These are phyloP conservation scores for Polydrusus cervinus DNA, from an alignment of 2,888 invertebrate genomes.

Conservation along the genomic window DNA sequence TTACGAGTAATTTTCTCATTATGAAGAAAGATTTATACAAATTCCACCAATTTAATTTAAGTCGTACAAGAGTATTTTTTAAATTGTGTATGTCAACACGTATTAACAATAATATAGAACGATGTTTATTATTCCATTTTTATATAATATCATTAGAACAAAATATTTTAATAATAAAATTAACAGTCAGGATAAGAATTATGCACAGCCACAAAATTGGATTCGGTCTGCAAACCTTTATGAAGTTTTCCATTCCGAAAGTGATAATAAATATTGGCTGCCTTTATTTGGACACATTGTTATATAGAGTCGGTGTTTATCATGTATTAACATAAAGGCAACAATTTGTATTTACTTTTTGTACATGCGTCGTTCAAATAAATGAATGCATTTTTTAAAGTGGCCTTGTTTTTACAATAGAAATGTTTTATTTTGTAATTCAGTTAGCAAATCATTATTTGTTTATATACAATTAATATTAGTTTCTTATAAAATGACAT, in stretches of 20 bases:
- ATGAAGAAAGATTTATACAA: not conserved
- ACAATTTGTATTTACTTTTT: not conserved
- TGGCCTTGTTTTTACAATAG: not conserved
- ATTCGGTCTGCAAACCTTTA: no score
- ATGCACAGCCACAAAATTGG: no score
- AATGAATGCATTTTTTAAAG: not conserved
- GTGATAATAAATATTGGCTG: not conserved
- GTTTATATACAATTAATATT: not conserved
- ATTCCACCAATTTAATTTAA: not conserved
- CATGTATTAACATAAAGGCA: not conserved
- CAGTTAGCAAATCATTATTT: no score
- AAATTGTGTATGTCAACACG: no score
- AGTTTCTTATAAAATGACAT: no score
- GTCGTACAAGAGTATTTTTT: no score
- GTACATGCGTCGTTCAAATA: not conserved
- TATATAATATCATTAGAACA: no score
- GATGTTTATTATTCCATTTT: no score
- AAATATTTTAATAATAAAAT: no score
- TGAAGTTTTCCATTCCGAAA: no score
- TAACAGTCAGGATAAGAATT: no score
- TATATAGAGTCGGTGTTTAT: not conserved
- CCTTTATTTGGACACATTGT: not conserved
- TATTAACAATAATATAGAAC: no score
- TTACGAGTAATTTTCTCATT: not conserved
- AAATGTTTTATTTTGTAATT: not conserved